phyloP scores from a whole-genome alignment of 2,113 vertebrate species.

The Tetrax tetrax region DNA sequence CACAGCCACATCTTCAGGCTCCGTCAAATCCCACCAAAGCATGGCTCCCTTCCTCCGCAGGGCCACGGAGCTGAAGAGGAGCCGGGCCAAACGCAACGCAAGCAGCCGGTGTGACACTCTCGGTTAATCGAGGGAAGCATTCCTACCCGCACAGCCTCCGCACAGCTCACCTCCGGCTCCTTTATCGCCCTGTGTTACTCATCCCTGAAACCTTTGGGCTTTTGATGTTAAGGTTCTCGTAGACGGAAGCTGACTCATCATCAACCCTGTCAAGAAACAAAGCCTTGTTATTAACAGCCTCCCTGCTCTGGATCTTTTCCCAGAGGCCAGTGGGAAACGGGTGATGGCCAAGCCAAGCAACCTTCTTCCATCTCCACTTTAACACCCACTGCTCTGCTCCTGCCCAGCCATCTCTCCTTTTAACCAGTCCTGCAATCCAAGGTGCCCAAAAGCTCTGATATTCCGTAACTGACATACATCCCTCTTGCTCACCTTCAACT shows the following conservation, averaged over 20 bases:
- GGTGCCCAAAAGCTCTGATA: not conserved
- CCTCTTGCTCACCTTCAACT: not conserved
- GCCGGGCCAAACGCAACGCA: rapidly evolving
- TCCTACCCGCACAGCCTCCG: not conserved
- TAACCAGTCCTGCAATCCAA: not conserved
- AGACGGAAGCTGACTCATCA: slow-evolving; percentile 84
- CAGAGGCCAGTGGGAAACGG: not conserved
- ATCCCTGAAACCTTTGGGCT: slow-evolving; percentile 78
- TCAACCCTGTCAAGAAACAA: slow-evolving; percentile 71
- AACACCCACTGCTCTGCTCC: not conserved
- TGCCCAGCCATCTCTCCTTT: not conserved
- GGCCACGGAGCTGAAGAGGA: not conserved
- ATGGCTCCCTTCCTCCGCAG: not conserved
- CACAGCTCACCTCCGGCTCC: not conserved
- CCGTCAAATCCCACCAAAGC: rapidly evolving
- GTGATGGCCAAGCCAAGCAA: not conserved
- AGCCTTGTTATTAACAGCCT: not conserved
- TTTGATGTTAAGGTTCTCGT: slow-evolving; percentile 90
- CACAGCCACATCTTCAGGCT: not conserved
- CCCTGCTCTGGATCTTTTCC: not conserved
- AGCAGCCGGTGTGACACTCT: not conserved
- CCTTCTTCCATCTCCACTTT: not conserved
- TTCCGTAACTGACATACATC: not conserved
- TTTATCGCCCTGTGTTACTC: slow-evolving; percentile 81
- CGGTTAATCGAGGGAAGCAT: not conserved